These are phyloP conservation scores for Nasua narica DNA, from an alignment of 2,797 vertebrate genomes.

Conservation along the genomic window DNA sequence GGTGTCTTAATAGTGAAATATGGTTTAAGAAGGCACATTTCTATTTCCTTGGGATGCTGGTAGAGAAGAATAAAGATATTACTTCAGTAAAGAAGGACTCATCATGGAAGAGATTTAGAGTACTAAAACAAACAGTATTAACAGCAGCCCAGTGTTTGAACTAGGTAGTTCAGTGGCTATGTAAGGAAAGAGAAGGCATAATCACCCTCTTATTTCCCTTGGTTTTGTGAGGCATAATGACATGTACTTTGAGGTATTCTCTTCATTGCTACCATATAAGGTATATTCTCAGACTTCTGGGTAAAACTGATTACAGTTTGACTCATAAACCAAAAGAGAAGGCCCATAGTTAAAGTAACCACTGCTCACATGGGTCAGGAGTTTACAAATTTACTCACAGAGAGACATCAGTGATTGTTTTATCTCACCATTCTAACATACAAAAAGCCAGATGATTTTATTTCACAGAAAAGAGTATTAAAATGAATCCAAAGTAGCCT, in stretches of 20 bases:
- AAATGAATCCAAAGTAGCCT: neutral
- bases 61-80: neutral
- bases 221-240: constrained; percentile 48
- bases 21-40: neutral
- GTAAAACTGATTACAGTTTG: constrained; percentile 55
- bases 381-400: neutral
- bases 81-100: neutral
- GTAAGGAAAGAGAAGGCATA: neutral
- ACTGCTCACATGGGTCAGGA: neutral
- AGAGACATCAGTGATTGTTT: neutral
- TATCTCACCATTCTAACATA: neutral
- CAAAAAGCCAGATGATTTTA: neutral
- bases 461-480: neutral
- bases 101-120: neutral
- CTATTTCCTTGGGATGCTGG: neutral
- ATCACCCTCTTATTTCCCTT: neutral
- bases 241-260: constrained; percentile 47
- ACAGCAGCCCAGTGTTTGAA: neutral
- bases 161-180: neutral
- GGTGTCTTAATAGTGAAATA: neutral
- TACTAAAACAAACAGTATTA: neutral
- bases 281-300: constrained; percentile 44
- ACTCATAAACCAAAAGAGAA: constrained; percentile 51
- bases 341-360: constrained; percentile 24
- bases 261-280: constrained; percentile 65